Conservation (phyloP, 2,113 vertebrate genomes). For the Philantomba maxwellii region DNA sequence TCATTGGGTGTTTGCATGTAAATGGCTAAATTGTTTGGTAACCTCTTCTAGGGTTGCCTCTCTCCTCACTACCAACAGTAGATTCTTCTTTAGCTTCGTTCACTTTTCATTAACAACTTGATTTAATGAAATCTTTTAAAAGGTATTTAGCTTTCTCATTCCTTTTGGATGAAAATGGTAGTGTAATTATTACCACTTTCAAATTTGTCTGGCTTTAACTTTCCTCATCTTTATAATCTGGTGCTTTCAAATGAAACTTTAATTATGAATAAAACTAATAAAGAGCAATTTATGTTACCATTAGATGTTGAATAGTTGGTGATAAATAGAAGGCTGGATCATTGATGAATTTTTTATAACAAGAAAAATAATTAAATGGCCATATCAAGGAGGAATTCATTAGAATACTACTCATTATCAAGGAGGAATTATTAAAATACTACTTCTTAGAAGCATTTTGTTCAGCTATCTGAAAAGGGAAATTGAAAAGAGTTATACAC, state of each 20-base stretch:
- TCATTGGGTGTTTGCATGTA: not conserved
- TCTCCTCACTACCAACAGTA: not conserved
- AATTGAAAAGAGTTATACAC: not conserved
- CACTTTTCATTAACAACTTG: constrained; percentile 40
- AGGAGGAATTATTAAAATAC: constrained; percentile 24
- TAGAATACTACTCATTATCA: constrained; percentile 4
- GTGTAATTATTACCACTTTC: constrained; percentile 42
- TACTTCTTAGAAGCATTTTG: constrained; percentile 12
- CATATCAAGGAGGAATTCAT: not conserved
- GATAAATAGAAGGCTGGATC: constrained; percentile 31
- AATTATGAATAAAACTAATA: constrained; percentile 67
- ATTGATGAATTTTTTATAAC: constrained; percentile 42
- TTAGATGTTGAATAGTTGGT: not conserved
- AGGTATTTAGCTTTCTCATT: constrained; percentile 38
- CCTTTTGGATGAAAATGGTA: constrained; percentile 24
- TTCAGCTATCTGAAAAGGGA: constrained; percentile 11
- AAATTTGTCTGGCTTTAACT: constrained; percentile 46
- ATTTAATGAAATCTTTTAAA: constrained; percentile 59
- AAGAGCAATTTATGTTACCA: constrained; percentile 42
- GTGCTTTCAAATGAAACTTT: constrained; percentile 55
- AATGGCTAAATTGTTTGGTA: not conserved
- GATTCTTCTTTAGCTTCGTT: constrained; percentile 8
- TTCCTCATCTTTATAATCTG: constrained; percentile 49
- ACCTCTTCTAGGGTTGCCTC: not conserved
- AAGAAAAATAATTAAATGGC: constrained; percentile 46